Evolutionary conservation across 2,888 invertebrate species (phyloP).

Genomic region (Allophyes oxyacanthae): DNA sequence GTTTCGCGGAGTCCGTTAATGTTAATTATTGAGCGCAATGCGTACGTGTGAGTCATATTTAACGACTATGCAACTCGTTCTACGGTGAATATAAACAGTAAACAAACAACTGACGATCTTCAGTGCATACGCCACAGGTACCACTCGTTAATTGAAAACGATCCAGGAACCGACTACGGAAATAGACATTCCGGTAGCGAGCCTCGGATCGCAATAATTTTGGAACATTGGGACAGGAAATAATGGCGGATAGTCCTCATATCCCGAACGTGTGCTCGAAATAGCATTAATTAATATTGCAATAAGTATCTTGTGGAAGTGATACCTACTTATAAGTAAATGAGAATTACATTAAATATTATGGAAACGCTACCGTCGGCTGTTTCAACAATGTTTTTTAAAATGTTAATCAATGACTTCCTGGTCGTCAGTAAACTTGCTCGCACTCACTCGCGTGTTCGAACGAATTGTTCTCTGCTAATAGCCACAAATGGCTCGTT

Average conservation of each 20-base stretch:
- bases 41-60: slow-evolving; percentile 19
- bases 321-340: no score
- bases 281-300: slow-evolving; percentile 1
- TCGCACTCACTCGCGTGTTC: slow-evolving; percentile 47
- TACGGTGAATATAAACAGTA: slow-evolving; percentile 6
- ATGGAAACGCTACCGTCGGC: slow-evolving; percentile 13
- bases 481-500: slow-evolving; percentile 64
- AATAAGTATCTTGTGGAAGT: slow-evolving; percentile 5
- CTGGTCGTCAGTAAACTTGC: slow-evolving; percentile 42
- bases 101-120: slow-evolving; percentile 17
- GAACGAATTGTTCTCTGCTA: slow-evolving; percentile 55
- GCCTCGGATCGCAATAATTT: not conserved
- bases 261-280: slow-evolving; percentile 25
- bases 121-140: not conserved
- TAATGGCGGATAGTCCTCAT: slow-evolving; percentile 17
- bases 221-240: slow-evolving; percentile 13
- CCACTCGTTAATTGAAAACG: slow-evolving; percentile 17
- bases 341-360: slow-evolving; percentile 15
- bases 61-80: slow-evolving; percentile 6
- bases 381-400: slow-evolving; percentile 29
- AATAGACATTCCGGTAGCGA: slow-evolving; percentile 14
- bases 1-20: slow-evolving; percentile 15
- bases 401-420: slow-evolving; percentile 48
- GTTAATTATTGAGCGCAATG: slow-evolving; percentile 18
- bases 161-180: slow-evolving; percentile 14